Base-by-base conservation (phyloP, 30 jellyfish, hydroid and myxozoan genomes). In the Aurelia aurita region DNA sequence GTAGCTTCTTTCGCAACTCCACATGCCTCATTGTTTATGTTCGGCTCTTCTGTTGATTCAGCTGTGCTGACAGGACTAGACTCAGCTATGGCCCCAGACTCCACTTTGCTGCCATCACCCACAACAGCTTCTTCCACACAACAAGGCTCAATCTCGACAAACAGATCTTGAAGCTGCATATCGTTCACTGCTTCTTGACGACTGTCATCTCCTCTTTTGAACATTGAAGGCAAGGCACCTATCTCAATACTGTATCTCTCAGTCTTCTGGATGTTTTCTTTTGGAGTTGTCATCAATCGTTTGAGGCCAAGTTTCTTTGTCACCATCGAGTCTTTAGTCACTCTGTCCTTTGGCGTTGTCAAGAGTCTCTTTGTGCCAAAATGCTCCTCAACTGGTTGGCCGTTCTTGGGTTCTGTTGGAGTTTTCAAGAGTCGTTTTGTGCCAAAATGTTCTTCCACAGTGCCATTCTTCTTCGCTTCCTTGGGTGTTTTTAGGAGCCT, bases 391-490 rank as follows among this genome's bases (percentile, higher is more conserved):
- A 70, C 65, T 26, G 12, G 9, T 64, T 26, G 39, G 39, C 39
- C 28, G 22, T 11, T 55, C 29, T 8, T 55, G 14, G 67, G 67
- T 10, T 55, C 29, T 55, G 1, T 55, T 19, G 67, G 67, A 1
- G 14, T 55, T 1, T 15, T 13, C 7, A 55, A n/a, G 25, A 19
- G 29, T 19, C 29, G 11, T 16, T 55, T 55, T 14, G 67, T 55
- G 4, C 89, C 89, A 49, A 61, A 29, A 15, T 66, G 62, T 5
- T 61, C 81, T 18, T 13, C 63, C n/a, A 79, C 89, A 3, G 65
- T 16, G 23, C 15, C 53, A 14, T 51, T 64, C 26, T 11, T 53
- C 62, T 25, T 64, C 2, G 26, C 31, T 57, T 63, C 90, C 1
- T 55, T 75, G 7, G 87, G 76, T 2, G 76, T 55, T 3, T 5